Conservation (phyloP, 2,113 vertebrate genomes). For the Verasper variegatus region DNA sequence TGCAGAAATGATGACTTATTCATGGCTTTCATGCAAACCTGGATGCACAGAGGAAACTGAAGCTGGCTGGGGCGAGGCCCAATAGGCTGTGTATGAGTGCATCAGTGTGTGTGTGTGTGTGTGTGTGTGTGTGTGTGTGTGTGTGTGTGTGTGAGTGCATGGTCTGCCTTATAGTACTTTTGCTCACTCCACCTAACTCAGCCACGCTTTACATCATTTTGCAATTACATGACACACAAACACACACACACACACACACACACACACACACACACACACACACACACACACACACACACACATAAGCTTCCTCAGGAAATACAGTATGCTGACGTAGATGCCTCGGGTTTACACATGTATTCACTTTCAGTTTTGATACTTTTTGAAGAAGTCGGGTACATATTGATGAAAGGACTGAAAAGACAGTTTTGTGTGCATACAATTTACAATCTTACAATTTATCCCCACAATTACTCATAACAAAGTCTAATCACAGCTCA, state of each 20-base stretch:
- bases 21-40: conserved; percentile 73
- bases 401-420: not conserved
- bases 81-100: conserved; percentile 29
- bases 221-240: not conserved
- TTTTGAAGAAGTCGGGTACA: not conserved
- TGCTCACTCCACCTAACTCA: not conserved
- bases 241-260: not conserved
- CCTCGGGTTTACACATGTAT: not conserved
- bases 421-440: not conserved
- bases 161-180: not conserved
- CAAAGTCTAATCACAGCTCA: not conserved
- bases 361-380: not conserved
- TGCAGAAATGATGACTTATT: conserved; percentile 79
- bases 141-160: not conserved
- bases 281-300: not conserved
- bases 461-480: too few species aligned
- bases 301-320: not conserved
- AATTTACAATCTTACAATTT: too few species aligned
- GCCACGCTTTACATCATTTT: not conserved
- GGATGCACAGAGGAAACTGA: conserved; percentile 66
- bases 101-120: conserved; percentile 10
- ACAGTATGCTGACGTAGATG: not conserved
- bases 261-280: not conserved
- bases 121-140: conserved; percentile 10
- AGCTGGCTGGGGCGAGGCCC: conserved; percentile 44